Conservation (phyloP, 2,888 invertebrate species). For the Caradrina clavipalpis region DNA sequence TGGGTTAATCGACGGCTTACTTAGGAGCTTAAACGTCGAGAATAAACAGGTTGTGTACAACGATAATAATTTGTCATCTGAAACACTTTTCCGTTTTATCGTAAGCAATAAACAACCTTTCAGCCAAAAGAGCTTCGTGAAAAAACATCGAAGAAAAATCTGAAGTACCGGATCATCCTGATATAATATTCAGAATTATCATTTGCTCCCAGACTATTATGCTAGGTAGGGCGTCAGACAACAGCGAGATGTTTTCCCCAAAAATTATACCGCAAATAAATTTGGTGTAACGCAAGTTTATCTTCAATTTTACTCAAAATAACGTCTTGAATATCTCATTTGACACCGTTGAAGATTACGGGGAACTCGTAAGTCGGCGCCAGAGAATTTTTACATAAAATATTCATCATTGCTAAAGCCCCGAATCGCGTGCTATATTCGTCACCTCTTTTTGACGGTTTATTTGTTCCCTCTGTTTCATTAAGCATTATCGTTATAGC, state of each 20-base stretch:
- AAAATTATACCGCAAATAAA: conserved; percentile 65
- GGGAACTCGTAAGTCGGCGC: conserved; percentile 64
- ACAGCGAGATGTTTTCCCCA: conserved; percentile 43
- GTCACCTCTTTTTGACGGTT: conserved; percentile 68
- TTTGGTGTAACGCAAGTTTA: conserved; percentile 67
- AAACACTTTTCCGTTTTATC: conserved; percentile 17
- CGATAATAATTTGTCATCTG: background rate
- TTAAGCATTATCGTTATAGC: conserved; percentile 69
- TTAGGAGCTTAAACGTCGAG: background rate
- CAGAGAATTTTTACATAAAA: conserved; percentile 77
- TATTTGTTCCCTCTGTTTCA: conserved; percentile 69
- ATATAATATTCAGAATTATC: conserved; percentile 50
- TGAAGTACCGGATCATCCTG: conserved; percentile 19
- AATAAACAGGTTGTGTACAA: background rate
- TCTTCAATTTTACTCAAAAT: conserved; percentile 74
- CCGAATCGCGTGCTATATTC: conserved; percentile 69
- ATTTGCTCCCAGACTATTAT: conserved; percentile 55
- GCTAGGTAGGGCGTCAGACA: conserved; percentile 47
- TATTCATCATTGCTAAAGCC: conserved; percentile 78
- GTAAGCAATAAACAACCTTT: conserved; percentile 17
- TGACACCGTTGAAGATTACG: conserved; percentile 74
- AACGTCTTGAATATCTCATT: conserved; percentile 79
- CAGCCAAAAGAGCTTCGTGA: background rate
- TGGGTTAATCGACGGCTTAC: background rate
- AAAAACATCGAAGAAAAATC: conserved; percentile 25